Conservation (phyloP, 2,797 vertebrate species). For the Centropyge bicolor region DNA sequence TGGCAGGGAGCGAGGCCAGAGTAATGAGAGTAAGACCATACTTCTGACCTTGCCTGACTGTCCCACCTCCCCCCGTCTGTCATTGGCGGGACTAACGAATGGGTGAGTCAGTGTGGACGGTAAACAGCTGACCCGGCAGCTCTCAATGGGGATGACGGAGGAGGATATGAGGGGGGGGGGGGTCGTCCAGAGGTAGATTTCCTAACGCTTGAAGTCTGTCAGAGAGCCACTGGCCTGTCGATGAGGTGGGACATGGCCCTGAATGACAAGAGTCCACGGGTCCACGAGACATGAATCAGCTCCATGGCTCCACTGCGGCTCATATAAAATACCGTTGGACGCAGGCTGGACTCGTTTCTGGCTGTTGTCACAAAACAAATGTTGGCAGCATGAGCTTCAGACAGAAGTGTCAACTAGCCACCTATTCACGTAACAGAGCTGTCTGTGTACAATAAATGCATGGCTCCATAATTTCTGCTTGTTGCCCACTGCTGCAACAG, state of each 20-base stretch:
- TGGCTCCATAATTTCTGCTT: not conserved
- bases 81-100: slow-evolving; percentile 62
- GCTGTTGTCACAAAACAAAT: slow-evolving; percentile 5
- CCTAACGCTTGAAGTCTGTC: slow-evolving; percentile 60
- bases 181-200: slow-evolving; percentile 77
- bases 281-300: slow-evolving; percentile 52
- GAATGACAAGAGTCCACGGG: slow-evolving; percentile 59
- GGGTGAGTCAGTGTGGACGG: slow-evolving; percentile 65
- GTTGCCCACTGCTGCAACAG: not conserved
- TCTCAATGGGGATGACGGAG: slow-evolving; percentile 64
- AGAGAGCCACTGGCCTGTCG: slow-evolving; percentile 46
- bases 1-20: slow-evolving; percentile 68
- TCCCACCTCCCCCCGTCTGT: slow-evolving; percentile 62
- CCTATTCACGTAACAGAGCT: slow-evolving; percentile 9
- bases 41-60: slow-evolving; percentile 72
- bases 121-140: slow-evolving; percentile 78
- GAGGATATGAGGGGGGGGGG: slow-evolving; percentile 58
- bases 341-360: not conserved
- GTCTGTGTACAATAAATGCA: not conserved
- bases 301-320: slow-evolving; percentile 27
- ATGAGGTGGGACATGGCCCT: slow-evolving; percentile 50
- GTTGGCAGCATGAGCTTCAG: slow-evolving; percentile 7
- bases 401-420: not conserved
- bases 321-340: slow-evolving; percentile 29
- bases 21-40: slow-evolving; percentile 68